Evolutionary conservation across 2,797 vertebrate genomes (phyloP), one percentile per base, ranked within the genome.

Genomic region (Falco peregrinus): DNA sequence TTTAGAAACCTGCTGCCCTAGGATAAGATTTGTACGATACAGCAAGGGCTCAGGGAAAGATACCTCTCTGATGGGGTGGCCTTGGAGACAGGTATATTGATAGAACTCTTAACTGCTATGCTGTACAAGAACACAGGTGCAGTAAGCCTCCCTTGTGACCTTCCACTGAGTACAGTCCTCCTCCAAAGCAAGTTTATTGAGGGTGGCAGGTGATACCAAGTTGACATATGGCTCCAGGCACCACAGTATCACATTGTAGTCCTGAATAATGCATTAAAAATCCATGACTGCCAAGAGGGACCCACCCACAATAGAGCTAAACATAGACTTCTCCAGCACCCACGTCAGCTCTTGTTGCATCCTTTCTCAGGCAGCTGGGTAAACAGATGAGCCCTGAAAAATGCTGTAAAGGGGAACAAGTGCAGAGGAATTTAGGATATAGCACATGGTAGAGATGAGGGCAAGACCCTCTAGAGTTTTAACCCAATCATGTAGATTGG

Each of bases 221-320:
- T 20, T 91, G 71, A 50, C 64, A 50, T 92, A 54, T 43, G 41
- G 78, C 78, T 89, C 48, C 75, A 70, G 47, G n/a, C 37, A 29
- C 56, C 71, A 89, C 57, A 80, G 15, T 39, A 80, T 63, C 56
- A 74, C 47, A 45, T 77, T 87, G 48, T 37, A 84, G 86, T 37
- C 83, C 71, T 95, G 75, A 89, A 93, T 92, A 95, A 87, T 69
- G 73, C 57, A 80, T 22, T 37, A 80, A 56, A 95, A 96, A 76
- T 71, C 65, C 48, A 60, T 45, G 29, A 22, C 39, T 93, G 68
- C 53, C 75, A 83, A 73, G 50, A 39, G 37, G 54, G 24, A 89
- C 39, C 87, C 91, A 87, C 93, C 92, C 84, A 97, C 90, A 85
- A 63, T 25, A 83, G 80, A 65, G 39, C 84, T 95, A 96, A 91